Conservation (phyloP, 92 coral and sea anemone species). For the Palythoa grandiflora region DNA sequence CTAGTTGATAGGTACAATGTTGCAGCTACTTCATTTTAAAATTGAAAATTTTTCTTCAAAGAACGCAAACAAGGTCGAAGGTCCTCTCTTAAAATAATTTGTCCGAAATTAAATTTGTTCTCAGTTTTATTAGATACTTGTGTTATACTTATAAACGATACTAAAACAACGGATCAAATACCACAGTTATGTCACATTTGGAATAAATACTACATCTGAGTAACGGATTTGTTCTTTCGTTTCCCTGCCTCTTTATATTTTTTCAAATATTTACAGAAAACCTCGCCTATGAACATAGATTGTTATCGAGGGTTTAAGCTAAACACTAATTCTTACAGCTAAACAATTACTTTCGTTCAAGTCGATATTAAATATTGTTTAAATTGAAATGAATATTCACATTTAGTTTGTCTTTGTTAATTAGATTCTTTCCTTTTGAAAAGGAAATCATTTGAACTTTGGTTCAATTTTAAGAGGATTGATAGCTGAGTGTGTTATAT, state of each 20-base stretch:
- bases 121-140: not conserved
- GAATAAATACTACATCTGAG: conserved; percentile 26
- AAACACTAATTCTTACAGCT: not conserved
- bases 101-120: not conserved
- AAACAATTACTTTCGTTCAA: conserved; percentile 1
- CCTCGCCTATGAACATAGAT: not conserved
- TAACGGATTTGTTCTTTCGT: conserved; percentile 8
- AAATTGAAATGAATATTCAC: conserved; percentile 28
- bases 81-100: not conserved
- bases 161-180: not conserved
- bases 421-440: conserved; percentile 19
- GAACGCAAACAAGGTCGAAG: not conserved
- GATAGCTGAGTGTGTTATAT: not conserved
- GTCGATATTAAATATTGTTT: conserved; percentile 48
- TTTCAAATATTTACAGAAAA: conserved; percentile 34
- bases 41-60: not conserved
- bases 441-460: conserved; percentile 3
- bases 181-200: not conserved
- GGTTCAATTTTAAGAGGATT: not conserved
- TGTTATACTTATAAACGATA: not conserved
- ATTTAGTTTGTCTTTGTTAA: conserved; percentile 34
- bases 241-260: not conserved
- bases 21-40: not conserved
- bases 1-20: not conserved
- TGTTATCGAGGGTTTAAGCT: not conserved